Evolutionary conservation across 2,797 vertebrate species (phyloP).

Genomic region (Sebastes kiyomatsui): DNA sequence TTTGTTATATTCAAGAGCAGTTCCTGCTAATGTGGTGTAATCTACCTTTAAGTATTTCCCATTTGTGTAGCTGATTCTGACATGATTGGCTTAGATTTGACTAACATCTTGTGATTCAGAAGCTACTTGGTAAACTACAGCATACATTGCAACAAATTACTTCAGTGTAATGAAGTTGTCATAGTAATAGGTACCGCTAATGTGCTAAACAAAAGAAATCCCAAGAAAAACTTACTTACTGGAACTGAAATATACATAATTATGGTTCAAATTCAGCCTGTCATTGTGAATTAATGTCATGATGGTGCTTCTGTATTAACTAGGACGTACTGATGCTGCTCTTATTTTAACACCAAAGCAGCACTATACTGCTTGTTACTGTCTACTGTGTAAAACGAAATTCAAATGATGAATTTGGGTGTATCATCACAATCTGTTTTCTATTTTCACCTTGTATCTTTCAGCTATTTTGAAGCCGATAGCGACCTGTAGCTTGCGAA

Average conservation of each 20-base stretch:
- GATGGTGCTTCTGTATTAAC: background rate
- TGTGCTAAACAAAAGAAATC: background rate
- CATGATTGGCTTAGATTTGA: too few species aligned
- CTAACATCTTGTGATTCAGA: background rate
- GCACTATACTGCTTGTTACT: background rate
- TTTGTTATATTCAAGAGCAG: background rate
- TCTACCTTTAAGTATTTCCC: background rate
- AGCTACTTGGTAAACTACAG: background rate
- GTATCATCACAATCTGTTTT: background rate
- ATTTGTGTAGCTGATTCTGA: background rate
- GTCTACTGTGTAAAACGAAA: background rate
- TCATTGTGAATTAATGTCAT: background rate
- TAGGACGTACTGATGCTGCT: background rate
- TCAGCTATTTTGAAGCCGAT: conserved; percentile 72
- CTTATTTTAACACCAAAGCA: background rate
- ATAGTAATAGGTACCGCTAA: background rate
- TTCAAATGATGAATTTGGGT: background rate
- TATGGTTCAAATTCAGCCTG: background rate
- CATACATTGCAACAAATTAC: background rate
- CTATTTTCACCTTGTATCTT: conserved; percentile 67
- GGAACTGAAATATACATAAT: background rate
- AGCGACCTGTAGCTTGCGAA: conserved; percentile 78
- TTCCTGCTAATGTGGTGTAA: background rate
- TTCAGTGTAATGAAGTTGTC: background rate
- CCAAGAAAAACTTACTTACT: background rate